Base-by-base conservation (phyloP, 2,797 vertebrate genomes). In the Coranthus polyacanthus region DNA sequence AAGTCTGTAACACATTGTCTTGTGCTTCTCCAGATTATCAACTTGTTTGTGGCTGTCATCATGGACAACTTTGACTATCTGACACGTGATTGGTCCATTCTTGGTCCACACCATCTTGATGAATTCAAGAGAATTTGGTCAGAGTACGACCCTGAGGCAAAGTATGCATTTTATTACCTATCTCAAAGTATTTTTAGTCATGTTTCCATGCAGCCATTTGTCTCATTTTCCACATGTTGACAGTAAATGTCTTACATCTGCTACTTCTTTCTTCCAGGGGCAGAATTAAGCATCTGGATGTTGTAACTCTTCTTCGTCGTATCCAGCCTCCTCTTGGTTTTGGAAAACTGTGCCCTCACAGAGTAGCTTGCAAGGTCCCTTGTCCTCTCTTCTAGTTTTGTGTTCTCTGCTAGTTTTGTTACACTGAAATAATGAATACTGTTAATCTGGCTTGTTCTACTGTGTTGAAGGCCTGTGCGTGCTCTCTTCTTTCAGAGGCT, bases 41-140 rank as follows among this genome's bases (percentile, higher is more conserved):
- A 99, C 78, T 93, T 99, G 68, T 99, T 99, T 89, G 98, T 99
- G 82, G 98, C 98, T 4, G 98, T 99, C 90, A 99, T 99, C 93
- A 99, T 99, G 98, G 98, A 99, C 92, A 99, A 99, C 85, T 99
- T 99, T 92, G 98, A 99, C 93, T 99, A 99, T 91, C 92, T 99
- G 58, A 99, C 98, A 8, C 96, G 98, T 55, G 98, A 99, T 89
- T 99, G 98, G 98, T 99, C 98, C 43, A 99, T 99, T 89, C 92
- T 99, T 79, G 98, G 98, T 44, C 98, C 98, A 55, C 98, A 99
- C 90, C 98, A 99, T 77, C 92, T 99, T 53, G 98, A 99, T 53
- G 98, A 99, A 88, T 99, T 99, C 92, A 99, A 99, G 90, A 96
- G 98, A 79, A 99, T 99, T 87, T 99, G 98, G 98, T 99, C 98